Evolutionary conservation across 2,888 invertebrate species (phyloP).

Genomic region (Odontocerum albicorne): DNA sequence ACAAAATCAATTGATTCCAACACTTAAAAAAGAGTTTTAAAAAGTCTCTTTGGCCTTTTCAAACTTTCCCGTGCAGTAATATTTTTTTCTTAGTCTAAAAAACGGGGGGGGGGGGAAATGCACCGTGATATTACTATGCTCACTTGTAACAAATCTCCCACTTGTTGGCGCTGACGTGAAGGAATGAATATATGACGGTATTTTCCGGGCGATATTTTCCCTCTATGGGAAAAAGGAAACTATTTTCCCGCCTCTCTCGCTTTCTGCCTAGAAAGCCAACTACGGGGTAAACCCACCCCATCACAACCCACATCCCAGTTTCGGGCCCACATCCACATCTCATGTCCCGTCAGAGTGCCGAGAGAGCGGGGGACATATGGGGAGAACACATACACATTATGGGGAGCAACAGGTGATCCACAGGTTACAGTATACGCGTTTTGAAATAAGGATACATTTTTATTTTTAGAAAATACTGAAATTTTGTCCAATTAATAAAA

Average conservation of each 20-base stretch:
- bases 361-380: conserved; percentile 2
- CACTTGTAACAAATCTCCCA: conserved; percentile 22
- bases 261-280: too few relatives aligned
- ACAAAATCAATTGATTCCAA: too few relatives aligned
- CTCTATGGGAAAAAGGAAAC: conserved; percentile 21
- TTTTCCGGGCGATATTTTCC: conserved; percentile 34
- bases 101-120: background rate
- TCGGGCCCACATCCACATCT: conserved; percentile 8
- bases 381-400: conserved; percentile 1
- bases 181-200: conserved; percentile 24
- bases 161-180: conserved; percentile 24
- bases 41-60: background rate
- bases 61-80: too few relatives aligned
- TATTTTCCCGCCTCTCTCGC: conserved; percentile 18
- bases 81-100: too few relatives aligned
- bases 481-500: too few relatives aligned
- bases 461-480: too few relatives aligned
- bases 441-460: background rate
- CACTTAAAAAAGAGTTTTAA: background rate
- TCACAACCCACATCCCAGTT: too few relatives aligned
- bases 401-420: conserved; percentile 25
- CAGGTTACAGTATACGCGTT: conserved; percentile 13
- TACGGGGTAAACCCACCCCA: conserved; percentile 9
- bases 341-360: conserved; percentile 21
- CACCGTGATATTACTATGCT: background rate